Percentiles rank a stretch among this genome's conserved stretches.
Conservation (phyloP, 2,113 vertebrate species). For the Azemiops feae region DNA sequence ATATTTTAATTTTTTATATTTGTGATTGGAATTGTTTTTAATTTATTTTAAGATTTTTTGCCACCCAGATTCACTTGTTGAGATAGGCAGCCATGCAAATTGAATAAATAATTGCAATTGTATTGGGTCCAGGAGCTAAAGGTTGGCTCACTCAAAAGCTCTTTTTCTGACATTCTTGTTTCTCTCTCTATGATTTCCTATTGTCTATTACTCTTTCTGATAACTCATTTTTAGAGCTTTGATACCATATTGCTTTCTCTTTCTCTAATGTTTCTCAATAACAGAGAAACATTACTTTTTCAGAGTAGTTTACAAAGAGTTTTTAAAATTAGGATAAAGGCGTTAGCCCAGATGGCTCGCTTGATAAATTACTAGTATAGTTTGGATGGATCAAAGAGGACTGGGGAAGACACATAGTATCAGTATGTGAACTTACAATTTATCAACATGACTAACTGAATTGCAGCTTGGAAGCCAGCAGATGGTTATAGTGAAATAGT, state of each 20-base stretch:
- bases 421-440: background rate
- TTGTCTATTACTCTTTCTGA: background rate
- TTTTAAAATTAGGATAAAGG: background rate
- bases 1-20: background rate
- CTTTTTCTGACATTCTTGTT: background rate
- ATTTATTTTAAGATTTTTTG: background rate
- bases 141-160: background rate
- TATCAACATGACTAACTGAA: background rate
- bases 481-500: background rate
- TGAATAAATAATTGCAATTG: background rate
- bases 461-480: background rate
- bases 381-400: background rate
- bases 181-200: background rate
- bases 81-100: background rate
- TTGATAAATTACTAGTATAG: background rate
- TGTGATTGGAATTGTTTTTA: background rate
- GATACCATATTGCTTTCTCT: background rate
- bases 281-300: background rate
- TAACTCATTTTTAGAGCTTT: background rate
- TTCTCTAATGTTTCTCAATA: background rate
- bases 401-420: background rate
- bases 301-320: background rate
- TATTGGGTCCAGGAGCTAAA: background rate
- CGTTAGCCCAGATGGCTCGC: background rate
- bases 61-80: background rate